A percentile compares a stretch with the other conserved stretches of the same genome.
Conservation (phyloP, 1,140 invertebrate species). For the Calephelis virginiensis region DNA sequence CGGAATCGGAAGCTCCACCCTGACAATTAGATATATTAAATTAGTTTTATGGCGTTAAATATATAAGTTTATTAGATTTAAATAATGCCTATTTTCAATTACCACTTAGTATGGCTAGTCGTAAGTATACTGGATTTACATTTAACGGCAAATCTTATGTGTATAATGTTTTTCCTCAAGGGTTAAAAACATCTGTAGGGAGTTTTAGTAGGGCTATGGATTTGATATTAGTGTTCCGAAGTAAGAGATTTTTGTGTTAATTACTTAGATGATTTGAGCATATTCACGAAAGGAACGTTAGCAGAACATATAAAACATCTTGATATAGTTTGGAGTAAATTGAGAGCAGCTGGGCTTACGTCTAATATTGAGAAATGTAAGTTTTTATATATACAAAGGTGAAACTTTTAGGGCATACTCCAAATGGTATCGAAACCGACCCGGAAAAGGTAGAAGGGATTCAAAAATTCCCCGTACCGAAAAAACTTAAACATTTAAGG, state of each 20-base stretch:
- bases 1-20: slow-evolving; percentile 41
- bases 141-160: slow-evolving; percentile 45
- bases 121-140: slow-evolving; percentile 49
- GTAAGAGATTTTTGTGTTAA: slow-evolving; percentile 40
- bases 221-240: slow-evolving; percentile 37
- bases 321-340: slow-evolving; percentile 16
- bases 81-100: slow-evolving; percentile 58
- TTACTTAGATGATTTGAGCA: slow-evolving; percentile 37
- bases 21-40: slow-evolving; percentile 43
- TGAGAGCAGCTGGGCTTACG: slow-evolving; percentile 22
- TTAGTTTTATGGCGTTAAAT: slow-evolving; percentile 36
- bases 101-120: slow-evolving; percentile 33
- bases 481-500: slow-evolving; percentile 45
- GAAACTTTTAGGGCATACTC: slow-evolving; percentile 40
- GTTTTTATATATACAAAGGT: slow-evolving; percentile 41
- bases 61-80: slow-evolving; percentile 47
- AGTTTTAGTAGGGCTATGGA: slow-evolving; percentile 52
- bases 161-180: slow-evolving; percentile 50
- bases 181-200: slow-evolving; percentile 48
- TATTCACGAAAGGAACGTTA: slow-evolving; percentile 33
- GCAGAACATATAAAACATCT: slow-evolving; percentile 39
- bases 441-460: slow-evolving; percentile 45
- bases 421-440: slow-evolving; percentile 43
- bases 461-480: slow-evolving; percentile 19
- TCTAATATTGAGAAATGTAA: slow-evolving; percentile 41